Evolutionary conservation across 2,888 invertebrate genomes (phyloP).

Genomic region (Nomada hirtipes): DNA sequence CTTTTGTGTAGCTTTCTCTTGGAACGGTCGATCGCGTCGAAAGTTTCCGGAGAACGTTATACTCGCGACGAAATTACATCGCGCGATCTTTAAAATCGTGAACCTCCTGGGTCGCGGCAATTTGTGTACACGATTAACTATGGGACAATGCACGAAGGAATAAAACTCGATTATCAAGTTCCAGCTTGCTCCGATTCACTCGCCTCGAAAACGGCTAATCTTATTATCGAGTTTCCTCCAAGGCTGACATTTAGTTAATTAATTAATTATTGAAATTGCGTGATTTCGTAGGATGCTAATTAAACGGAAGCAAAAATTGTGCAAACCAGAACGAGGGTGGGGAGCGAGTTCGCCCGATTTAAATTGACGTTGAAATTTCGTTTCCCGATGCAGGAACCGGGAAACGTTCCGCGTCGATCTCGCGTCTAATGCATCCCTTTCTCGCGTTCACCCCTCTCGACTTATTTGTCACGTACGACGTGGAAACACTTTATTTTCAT

Average conservation of each 20-base stretch:
- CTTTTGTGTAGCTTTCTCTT: not conserved
- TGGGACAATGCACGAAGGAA: not conserved
- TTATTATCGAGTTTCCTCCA: too few relatives aligned
- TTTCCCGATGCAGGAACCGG: not conserved
- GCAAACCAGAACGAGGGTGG: too few relatives aligned
- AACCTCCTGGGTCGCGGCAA: constrained; percentile 21
- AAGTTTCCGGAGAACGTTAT: constrained; percentile 19
- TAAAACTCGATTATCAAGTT: not conserved
- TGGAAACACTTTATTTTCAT: constrained; percentile 59
- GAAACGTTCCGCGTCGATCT: constrained; percentile 13
- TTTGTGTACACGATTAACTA: constrained; percentile 21
- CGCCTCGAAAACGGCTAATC: not conserved
- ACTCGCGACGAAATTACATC: constrained; percentile 16
- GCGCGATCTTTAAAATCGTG: constrained; percentile 2
- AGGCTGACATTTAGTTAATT: too few relatives aligned
- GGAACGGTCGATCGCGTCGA: not conserved
- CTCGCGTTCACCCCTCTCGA: constrained; percentile 20
- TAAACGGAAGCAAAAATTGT: too few relatives aligned
- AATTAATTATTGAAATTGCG: not conserved
- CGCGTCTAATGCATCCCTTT: constrained; percentile 2
- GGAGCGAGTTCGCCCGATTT: too few relatives aligned
- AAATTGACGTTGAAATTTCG: not conserved
- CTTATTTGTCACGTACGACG: constrained; percentile 56
- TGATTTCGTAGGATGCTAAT: not conserved
- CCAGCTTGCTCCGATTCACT: not conserved